A percentile compares a stretch with the other conserved stretches of the same genome.
Conservation (phyloP, 2,888 invertebrate species). For the Oligia fasciuncula region DNA sequence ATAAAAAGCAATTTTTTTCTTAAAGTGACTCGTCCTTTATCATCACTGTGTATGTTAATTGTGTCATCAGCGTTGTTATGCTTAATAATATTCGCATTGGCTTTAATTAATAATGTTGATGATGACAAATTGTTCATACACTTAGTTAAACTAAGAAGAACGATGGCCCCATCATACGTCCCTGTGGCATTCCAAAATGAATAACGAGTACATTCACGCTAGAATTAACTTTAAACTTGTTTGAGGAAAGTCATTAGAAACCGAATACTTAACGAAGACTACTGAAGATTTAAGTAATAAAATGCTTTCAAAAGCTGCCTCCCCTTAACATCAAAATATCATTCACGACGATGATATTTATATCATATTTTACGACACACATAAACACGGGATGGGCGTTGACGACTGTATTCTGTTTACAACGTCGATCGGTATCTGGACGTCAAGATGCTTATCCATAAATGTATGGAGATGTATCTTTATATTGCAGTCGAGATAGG, state of each 20-base stretch:
- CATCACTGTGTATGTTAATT: constrained; percentile 19
- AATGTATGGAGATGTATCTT: constrained; percentile 56
- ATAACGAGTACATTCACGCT: neutral
- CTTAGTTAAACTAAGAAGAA: constrained; percentile 30
- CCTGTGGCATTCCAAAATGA: constrained; percentile 34
- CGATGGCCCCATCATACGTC: constrained; percentile 9
- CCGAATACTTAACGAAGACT: constrained; percentile 7
- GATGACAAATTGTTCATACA: constrained; percentile 34
- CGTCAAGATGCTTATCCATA: constrained; percentile 60
- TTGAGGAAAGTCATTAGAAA: constrained; percentile 22
- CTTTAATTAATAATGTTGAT: constrained; percentile 37
- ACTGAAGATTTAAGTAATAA: constrained; percentile 49
- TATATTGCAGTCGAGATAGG: constrained; percentile 31
- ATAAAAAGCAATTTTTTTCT: neutral
- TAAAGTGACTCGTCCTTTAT: neutral
- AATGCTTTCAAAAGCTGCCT: constrained; percentile 32
- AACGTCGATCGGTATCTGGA: constrained; percentile 62
- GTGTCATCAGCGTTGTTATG: neutral
- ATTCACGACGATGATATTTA: constrained; percentile 65
- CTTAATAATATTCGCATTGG: constrained; percentile 33
- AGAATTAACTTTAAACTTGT: neutral
- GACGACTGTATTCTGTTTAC: constrained; percentile 66
- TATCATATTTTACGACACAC: constrained; percentile 71
- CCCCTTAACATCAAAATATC: constrained; percentile 63
- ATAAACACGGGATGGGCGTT: constrained; percentile 73